Evolutionary conservation across 2,888 invertebrate genomes (phyloP).

Genomic region (Conomelus anceps): DNA sequence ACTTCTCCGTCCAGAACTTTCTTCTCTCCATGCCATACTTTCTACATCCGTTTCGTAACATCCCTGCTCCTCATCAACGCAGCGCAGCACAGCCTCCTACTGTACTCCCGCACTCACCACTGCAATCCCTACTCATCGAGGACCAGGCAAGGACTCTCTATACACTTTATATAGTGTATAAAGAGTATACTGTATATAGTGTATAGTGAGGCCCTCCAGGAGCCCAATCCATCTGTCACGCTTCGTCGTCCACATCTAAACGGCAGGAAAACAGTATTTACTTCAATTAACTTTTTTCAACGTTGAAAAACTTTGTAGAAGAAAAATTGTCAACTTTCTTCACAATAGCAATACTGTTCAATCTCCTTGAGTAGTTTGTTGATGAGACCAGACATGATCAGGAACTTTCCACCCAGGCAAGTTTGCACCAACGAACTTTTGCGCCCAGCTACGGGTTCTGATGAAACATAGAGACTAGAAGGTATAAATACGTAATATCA

Average conservation of each 20-base stretch:
- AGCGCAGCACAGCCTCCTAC: background rate
- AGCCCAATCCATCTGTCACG: background rate
- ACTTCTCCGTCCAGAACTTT: background rate
- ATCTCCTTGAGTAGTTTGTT: too few species aligned
- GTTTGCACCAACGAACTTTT: too few species aligned
- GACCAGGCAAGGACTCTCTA: too few species aligned
- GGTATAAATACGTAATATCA: too few species aligned
- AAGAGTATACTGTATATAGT: too few species aligned
- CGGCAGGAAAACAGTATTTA: background rate
- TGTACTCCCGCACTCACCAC: background rate
- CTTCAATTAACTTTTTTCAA: background rate
- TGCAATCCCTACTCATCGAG: background rate
- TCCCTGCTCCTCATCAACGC: background rate
- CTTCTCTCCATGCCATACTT: slow-evolving; percentile 3
- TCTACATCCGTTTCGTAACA: slow-evolving; percentile 12
- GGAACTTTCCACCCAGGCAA: too few species aligned
- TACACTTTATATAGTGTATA: too few species aligned
- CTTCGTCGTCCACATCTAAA: background rate
- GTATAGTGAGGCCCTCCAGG: too few species aligned
- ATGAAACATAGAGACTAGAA: too few species aligned
- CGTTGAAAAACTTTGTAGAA: background rate
- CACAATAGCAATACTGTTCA: background rate
- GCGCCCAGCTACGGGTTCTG: too few species aligned
- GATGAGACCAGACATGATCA: too few species aligned
- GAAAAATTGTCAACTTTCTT: background rate